Percentiles rank a stretch among this genome's conserved stretches.
Conservation (phyloP, 2,888 invertebrate species). For the Campaea margaritaria region DNA sequence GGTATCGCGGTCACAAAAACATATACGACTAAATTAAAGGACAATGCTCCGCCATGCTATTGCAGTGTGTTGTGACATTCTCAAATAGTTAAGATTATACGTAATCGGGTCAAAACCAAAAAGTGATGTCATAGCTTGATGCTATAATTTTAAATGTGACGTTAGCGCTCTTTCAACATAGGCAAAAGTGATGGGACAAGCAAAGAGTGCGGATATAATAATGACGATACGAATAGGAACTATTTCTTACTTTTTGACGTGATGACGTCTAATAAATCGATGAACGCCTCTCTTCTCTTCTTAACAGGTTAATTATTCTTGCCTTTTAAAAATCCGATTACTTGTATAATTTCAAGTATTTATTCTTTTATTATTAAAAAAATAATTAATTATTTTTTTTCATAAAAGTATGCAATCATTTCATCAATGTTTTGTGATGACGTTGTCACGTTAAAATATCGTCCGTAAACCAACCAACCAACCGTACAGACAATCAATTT, state of each 20-base stretch:
- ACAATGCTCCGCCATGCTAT: neutral
- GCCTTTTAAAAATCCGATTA: too few species aligned
- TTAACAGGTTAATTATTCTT: too few species aligned
- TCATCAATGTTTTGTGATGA: too few species aligned
- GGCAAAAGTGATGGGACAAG: slow-evolving; percentile 51
- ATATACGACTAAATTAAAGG: slow-evolving; percentile 49
- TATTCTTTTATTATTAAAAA: too few species aligned
- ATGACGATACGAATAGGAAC: neutral
- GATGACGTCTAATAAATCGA: too few species aligned
- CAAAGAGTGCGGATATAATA: neutral
- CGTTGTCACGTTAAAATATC: too few species aligned
- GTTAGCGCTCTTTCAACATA: slow-evolving; percentile 65
- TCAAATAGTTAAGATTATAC: slow-evolving; percentile 51
- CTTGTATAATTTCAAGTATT: too few species aligned
- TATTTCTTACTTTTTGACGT: neutral
- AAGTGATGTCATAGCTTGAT: slow-evolving; percentile 75
- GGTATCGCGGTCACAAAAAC: slow-evolving; percentile 20
- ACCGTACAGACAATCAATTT: too few species aligned
- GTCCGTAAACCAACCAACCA: too few species aligned
- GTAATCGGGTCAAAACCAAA: slow-evolving; percentile 67
- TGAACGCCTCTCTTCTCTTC: too few species aligned
- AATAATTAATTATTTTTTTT: too few species aligned
- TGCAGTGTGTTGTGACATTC: slow-evolving; percentile 51
- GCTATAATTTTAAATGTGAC: slow-evolving; percentile 81
- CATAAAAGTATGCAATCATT: too few species aligned